phyloP scores from a whole-genome alignment of 2,797 vertebrate genomes.

The Clarias fuscus region DNA sequence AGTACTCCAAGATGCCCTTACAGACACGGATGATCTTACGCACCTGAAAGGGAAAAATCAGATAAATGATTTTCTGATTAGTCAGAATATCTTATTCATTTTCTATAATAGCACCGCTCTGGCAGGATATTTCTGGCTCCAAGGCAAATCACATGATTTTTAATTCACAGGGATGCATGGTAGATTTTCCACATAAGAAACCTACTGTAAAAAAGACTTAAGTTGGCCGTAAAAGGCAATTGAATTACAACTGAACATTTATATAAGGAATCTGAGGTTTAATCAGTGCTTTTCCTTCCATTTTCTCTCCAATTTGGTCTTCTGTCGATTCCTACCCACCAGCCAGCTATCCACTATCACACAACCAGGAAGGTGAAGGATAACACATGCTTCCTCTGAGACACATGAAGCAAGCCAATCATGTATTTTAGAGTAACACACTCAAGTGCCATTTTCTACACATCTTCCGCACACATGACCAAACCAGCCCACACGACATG shows the following conservation, averaged over 20 bases:
- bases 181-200: neutral
- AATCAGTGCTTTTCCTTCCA: neutral
- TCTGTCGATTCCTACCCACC: neutral
- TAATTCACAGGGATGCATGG: neutral
- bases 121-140: neutral
- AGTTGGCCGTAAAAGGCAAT: neutral
- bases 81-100: neutral
- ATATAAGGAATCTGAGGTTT: neutral
- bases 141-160: neutral
- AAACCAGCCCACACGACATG: neutral
- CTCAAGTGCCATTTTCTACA: slow-evolving; percentile 2
- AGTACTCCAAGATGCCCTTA: slow-evolving; percentile 97
- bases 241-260: neutral
- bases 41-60: slow-evolving; percentile 75
- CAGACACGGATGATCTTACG: slow-evolving; percentile 98
- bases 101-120: neutral
- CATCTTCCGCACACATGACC: neutral
- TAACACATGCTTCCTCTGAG: neutral
- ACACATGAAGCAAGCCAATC: neutral
- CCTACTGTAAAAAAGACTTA: neutral
- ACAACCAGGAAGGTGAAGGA: neutral
- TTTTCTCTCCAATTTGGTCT: neutral
- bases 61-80: neutral
- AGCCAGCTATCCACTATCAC: neutral
- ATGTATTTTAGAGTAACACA: neutral